Evolutionary conservation across 1,140 invertebrate species (phyloP).

Genomic region (Copidosoma floridanum): DNA sequence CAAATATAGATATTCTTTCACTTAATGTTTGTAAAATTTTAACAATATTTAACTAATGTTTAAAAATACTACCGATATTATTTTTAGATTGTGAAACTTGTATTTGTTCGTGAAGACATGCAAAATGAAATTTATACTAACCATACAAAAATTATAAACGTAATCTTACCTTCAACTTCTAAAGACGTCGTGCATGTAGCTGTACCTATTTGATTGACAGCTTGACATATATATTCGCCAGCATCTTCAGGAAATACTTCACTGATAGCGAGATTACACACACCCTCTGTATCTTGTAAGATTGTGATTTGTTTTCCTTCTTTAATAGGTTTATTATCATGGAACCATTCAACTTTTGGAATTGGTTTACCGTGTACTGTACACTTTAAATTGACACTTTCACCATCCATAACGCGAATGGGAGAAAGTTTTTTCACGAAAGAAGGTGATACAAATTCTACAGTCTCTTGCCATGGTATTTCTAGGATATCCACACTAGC

Average conservation of each 20-base stretch:
- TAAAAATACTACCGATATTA: too few relatives aligned
- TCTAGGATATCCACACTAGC: slow-evolving; percentile 72
- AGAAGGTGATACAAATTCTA: slow-evolving; percentile 69
- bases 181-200: slow-evolving; percentile 76
- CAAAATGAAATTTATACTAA: background rate
- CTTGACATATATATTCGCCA: slow-evolving; percentile 81
- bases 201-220: slow-evolving; percentile 83
- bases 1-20: too few relatives aligned
- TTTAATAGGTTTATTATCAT: slow-evolving; percentile 69
- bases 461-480: slow-evolving; percentile 61
- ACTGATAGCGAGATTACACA: slow-evolving; percentile 79
- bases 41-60: too few relatives aligned
- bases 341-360: slow-evolving; percentile 80
- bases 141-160: too few relatives aligned
- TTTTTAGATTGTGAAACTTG: too few relatives aligned
- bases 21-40: too few relatives aligned
- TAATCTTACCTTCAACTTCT: slow-evolving; percentile 75
- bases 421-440: slow-evolving; percentile 72
- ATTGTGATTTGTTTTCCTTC: slow-evolving; percentile 79
- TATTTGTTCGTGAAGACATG: too few relatives aligned
- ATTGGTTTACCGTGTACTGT: slow-evolving; percentile 76
- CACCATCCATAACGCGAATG: slow-evolving; percentile 88
- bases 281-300: slow-evolving; percentile 72
- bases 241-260: slow-evolving; percentile 95
- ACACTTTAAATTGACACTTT: slow-evolving; percentile 78